These are phyloP conservation scores for Sterrhoptilus dennistouni DNA, from an alignment of 2,113 vertebrate genomes.

Conservation along the genomic window DNA sequence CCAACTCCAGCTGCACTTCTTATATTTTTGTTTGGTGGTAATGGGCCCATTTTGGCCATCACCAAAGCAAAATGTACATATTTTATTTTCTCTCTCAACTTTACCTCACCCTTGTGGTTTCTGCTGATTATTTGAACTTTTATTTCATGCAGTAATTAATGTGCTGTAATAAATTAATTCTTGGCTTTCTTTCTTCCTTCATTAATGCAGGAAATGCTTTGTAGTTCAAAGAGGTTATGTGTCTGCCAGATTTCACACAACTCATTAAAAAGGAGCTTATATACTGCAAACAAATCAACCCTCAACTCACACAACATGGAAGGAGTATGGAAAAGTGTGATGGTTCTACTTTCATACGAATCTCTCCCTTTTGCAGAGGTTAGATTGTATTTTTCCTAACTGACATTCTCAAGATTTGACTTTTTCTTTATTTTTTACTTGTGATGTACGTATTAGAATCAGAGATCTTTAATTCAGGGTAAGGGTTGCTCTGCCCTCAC, in stretches of 20 bases:
- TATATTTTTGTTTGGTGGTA: not conserved
- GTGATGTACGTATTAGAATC: not conserved
- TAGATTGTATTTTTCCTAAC: not conserved
- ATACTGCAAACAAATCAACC: constrained; percentile 20
- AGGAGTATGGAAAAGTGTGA: not conserved
- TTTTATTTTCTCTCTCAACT: not conserved
- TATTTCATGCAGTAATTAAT: constrained; percentile 40
- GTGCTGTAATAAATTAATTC: constrained; percentile 10
- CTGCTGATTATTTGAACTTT: constrained; percentile 5
- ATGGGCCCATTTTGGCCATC: not conserved
- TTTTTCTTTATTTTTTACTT: not conserved
- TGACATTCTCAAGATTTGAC: not conserved
- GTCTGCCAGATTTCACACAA: constrained; percentile 27
- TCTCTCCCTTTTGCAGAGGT: not conserved
- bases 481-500: not conserved
- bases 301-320: not conserved
- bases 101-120: not conserved
- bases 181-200: not conserved
- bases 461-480: not conserved
- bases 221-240: constrained; percentile 13
- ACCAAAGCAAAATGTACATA: not conserved
- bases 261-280: constrained; percentile 13
- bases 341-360: not conserved
- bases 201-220: constrained; percentile 49
- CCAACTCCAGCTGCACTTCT: not conserved